These are phyloP conservation scores for Caenorhabditis afra DNA, from an alignment of 2,888 invertebrate species.

Conservation along the genomic window DNA sequence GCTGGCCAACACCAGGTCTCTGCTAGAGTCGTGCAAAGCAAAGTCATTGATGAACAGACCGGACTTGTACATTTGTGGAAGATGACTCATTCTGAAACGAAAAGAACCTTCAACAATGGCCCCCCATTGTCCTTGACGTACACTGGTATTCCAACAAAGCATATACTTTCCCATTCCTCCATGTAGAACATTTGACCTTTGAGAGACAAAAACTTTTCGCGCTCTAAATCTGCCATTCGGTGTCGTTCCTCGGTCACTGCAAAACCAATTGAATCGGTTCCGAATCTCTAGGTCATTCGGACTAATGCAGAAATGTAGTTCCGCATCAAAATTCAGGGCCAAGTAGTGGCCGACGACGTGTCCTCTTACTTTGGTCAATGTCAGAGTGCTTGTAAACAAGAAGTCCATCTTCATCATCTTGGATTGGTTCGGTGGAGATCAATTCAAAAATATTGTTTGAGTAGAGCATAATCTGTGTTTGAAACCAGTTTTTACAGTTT, in stretches of 20 bases:
- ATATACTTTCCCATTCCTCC: slow-evolving; percentile 97
- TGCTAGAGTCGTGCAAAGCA: slow-evolving; percentile 98
- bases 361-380: slow-evolving; percentile 60
- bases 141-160: slow-evolving; percentile 96
- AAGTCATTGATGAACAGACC: slow-evolving; percentile 97
- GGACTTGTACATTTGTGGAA: slow-evolving; percentile 92
- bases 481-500: no score
- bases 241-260: slow-evolving; percentile 84
- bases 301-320: slow-evolving; percentile 4
- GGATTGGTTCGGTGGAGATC: slow-evolving; percentile 88
- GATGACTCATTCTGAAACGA: slow-evolving; percentile 87
- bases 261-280: slow-evolving; percentile 23
- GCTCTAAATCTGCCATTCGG: slow-evolving; percentile 79
- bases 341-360: not conserved
- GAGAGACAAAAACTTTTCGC: slow-evolving; percentile 84
- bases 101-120: not conserved
- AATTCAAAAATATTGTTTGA: slow-evolving; percentile 98
- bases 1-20: slow-evolving; percentile 95
- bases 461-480: slow-evolving; percentile 88
- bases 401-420: slow-evolving; percentile 65
- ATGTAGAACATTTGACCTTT: slow-evolving; percentile 99
- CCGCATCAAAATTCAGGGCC: slow-evolving; percentile 19
- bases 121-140: slow-evolving; percentile 78
- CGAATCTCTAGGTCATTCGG: not conserved
- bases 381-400: slow-evolving; percentile 62